Base-by-base conservation (phyloP, 2,888 invertebrate species). In the Lepidocyrtinus sp. region DNA sequence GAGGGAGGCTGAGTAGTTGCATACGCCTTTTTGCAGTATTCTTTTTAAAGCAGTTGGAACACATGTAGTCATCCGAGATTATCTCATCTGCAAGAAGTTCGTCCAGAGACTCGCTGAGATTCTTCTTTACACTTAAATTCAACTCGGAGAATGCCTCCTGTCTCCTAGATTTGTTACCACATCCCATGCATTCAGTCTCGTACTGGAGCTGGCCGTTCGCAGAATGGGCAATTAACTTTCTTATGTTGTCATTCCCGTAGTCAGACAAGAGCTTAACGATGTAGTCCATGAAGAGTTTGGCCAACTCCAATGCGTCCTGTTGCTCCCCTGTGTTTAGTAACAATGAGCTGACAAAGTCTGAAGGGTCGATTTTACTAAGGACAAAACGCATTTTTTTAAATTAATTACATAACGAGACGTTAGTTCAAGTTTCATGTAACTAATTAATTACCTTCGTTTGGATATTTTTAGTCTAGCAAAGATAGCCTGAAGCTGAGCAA, bases 241-340 rank as follows among this genome's bases (percentile, higher is more conserved):
- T 62, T 9, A 84, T 81, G 17, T 72, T 27, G 26, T 74, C 62
- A 64, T 84, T 76, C 24, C 73, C 82, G 59, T 82, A 80, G 2
- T 82, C 73, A 3, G 80, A 68, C 19, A 86, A 67, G 7, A 82
- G 27, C 15, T 68, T 72, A 0, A 78, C 71, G 0, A 85, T 78
- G 15, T 68, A 73, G 17, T 83, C 82, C 82, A 92, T 89, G 84
- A 92, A 91, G 25, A 92, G 88, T 25, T 92, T 92, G 12, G 91
- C 91, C 88, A 92, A 92, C 88, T 92, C 92, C 88, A 92, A 92
- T 36, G 92, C 92, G 89, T 92, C 92, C 89, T 92, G 92, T 84
- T 92, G 92, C 45, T 90, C 90, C 50, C 89, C 90, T 21, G 91
- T 90, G 87, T 92, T 91, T 68, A 92, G 88, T 2, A 91, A 90